Evolutionary conservation across 2,888 invertebrate species (phyloP), one percentile per base, ranked within the genome.

Genomic region (Sarcophaga carnaria): DNA sequence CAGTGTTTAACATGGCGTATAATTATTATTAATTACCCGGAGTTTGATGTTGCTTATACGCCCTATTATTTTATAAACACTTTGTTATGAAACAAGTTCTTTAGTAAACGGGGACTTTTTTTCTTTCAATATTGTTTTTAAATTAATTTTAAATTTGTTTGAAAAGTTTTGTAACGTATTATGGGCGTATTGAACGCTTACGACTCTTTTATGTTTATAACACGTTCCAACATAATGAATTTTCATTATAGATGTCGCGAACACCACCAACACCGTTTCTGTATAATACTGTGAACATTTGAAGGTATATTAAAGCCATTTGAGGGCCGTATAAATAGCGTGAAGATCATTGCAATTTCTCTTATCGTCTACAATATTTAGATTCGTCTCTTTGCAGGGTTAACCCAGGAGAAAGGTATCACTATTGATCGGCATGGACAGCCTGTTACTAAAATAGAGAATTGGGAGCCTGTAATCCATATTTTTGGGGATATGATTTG

Each of bases 11-110:
- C 75, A 20, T 59, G 17, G 62, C 85, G 80, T 85, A 85, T 85
- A 77, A 75, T 63, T 69, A 62, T 20, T 80, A 67, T 54, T 49
- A 77, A 77, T 77, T 49, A 22, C n/a, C 10, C 14, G 22, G 17
- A 45, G 25, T 37, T 77, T 59, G 49, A 54, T 84, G 25, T 79
- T 70, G 77, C 63, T 80, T 71, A 85, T 80, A 71, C 80, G 83
- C 17, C 69, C 20, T 11, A 66, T 60, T 37, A 37, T 22, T 64
- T 22, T 64, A n/a, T 2, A n/a, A n/a, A 37, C 25, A 11, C 54
- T 6, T n/a, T 25, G 27, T 2, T 14, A 62, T 20, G 17, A 20
- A 54, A 54, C 54, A 20, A 4, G 69, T 22, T 69, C 47, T 14
- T n/a, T 20, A 47, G 2, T 54, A 81, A 81, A 69, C 62, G 75